Base-by-base conservation (phyloP, 2,888 invertebrate genomes). In the Eurytoma adleriae region DNA sequence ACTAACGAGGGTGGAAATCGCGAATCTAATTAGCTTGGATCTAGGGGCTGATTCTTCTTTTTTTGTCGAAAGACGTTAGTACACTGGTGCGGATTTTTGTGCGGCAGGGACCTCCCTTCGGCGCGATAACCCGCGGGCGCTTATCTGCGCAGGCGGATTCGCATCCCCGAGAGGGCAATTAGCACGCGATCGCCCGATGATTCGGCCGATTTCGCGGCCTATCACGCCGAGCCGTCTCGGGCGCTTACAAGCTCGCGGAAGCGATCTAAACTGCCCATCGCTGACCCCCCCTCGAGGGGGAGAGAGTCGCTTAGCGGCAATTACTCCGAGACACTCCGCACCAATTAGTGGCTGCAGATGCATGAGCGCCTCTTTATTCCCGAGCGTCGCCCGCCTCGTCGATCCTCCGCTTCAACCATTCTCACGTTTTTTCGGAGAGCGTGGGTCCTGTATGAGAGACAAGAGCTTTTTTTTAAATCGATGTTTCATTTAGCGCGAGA, bases 151-250 rank as follows among this genome's bases (percentile, higher is more conserved):
- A 10, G n/a, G 57, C 64, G 57, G 59, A 62, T 54, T 30, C 79
- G 54, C 73, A 48, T 59, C 62, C 73, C 71, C 14, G 20, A 20
- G 64, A 71, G 78, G 61, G 83, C 83, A 84, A 84, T 83, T 85
- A 85, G 83, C 85, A 84, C 83, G 82, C 83, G 84, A 83, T 83
- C 83, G 79, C 80, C 79, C 79, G 81, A 80, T 80, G 83, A 70
- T 82, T 82, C 79, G 79, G 67, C 82, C 79, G 79, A 81, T 78
- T 82, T n/a, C 62, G 67, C 68, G 59, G 59, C 50, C 73, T 64
- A 79, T 74, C 78, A 62, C 62, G 68, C 68, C 40, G 40, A 40
- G 40, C 40, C 69, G 54, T 57, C 74, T 72, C 82, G n/a, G 18
- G 52, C 67, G 0, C 57, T 59, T 52, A 48, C 48, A 40, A 52